Conservation (phyloP, 2,797 vertebrate genomes). For the Sebastes minor region DNA sequence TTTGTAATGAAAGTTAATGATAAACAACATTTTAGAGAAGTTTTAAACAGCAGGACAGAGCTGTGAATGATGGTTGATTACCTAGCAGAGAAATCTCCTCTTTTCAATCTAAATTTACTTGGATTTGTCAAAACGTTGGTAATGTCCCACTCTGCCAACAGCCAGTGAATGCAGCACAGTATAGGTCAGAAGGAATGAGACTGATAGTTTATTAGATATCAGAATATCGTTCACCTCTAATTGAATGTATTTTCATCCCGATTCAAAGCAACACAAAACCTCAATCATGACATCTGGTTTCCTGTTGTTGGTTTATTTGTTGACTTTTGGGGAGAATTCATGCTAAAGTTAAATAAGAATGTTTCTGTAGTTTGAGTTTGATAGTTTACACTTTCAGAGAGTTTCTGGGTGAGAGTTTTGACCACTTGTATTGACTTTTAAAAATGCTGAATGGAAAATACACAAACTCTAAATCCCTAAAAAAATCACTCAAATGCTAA, state of each 20-base stretch:
- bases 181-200: background rate
- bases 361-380: background rate
- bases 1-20: background rate
- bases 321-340: background rate
- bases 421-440: background rate
- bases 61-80: background rate
- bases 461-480: background rate
- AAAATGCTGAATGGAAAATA: background rate
- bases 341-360: background rate
- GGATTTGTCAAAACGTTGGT: background rate
- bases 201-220: background rate
- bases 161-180: conserved; percentile 19
- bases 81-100: background rate
- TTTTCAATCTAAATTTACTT: background rate
- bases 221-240: background rate
- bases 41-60: background rate
- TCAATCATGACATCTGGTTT: background rate
- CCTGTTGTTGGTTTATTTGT: background rate
- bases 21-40: background rate
- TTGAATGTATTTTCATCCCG: background rate
- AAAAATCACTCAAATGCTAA: background rate
- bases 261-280: background rate
- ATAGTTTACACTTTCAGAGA: background rate
- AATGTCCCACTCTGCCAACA: conserved; percentile 3
- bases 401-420: background rate